Conservation (phyloP, 2,113 vertebrate genomes). For the Dromaius novaehollandiae region DNA sequence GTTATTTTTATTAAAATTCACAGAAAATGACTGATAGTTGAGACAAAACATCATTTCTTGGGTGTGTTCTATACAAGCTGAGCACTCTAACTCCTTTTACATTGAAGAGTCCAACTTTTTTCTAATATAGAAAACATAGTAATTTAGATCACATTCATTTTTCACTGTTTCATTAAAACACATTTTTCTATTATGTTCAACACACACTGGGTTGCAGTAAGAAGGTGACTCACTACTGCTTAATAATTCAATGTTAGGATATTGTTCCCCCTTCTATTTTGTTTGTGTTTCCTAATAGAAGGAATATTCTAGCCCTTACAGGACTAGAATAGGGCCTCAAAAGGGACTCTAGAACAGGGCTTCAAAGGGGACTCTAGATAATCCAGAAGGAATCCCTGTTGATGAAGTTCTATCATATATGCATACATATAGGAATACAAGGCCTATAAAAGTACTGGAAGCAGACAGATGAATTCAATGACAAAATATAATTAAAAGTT, state of each 20-base stretch:
- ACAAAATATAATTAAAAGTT: not conserved
- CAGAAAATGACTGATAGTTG: not conserved
- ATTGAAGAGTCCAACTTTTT: not conserved
- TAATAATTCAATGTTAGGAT: not conserved
- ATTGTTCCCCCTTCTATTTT: not conserved
- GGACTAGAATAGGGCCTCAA: not conserved
- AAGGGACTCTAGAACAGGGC: not conserved
- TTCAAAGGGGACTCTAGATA: not conserved
- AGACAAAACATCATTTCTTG: not conserved
- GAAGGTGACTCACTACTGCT: accelerated
- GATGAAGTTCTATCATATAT: not conserved
- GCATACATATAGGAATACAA: not conserved
- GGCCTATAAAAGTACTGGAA: not conserved
- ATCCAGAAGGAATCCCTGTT: not conserved
- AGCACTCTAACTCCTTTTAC: not conserved
- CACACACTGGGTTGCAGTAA: not conserved
- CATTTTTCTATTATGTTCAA: not conserved
- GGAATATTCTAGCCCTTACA: not conserved
- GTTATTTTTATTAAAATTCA: not conserved
- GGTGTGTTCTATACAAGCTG: not conserved
- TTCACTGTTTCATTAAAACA: not conserved
- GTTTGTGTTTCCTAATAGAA: not conserved
- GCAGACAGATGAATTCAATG: not conserved
- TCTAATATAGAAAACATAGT: no score
- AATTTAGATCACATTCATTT: not conserved